Conservation (phyloP, 2,113 vertebrate species). For the Aptenodytes forsteri region DNA sequence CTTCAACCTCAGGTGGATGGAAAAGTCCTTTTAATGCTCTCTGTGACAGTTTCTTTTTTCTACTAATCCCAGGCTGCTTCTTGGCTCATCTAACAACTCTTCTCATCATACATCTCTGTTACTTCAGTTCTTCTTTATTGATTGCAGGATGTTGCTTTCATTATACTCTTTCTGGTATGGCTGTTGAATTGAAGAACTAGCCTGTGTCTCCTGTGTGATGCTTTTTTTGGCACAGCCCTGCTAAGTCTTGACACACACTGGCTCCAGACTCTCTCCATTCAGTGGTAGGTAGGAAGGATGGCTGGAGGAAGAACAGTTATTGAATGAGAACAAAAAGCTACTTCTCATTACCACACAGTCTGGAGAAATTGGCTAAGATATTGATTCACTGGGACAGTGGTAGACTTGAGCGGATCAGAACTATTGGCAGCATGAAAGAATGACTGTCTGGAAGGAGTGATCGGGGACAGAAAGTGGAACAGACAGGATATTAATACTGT, state of each 20-base stretch:
- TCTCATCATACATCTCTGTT: background rate
- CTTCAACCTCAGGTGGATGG: background rate
- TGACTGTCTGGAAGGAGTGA: background rate
- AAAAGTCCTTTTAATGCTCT: background rate
- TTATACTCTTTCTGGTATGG: background rate
- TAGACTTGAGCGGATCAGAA: background rate
- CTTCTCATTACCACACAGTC: background rate
- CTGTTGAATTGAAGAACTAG: background rate
- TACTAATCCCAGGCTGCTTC: background rate
- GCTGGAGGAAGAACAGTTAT: background rate
- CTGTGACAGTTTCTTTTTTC: background rate
- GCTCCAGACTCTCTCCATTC: background rate
- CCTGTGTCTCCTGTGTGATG: accelerated
- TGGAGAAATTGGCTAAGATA: background rate
- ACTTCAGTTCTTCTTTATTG: background rate
- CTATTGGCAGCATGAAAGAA: background rate
- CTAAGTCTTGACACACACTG: background rate
- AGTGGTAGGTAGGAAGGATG: background rate
- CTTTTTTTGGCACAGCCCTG: background rate
- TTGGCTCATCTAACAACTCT: background rate
- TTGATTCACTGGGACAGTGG: background rate
- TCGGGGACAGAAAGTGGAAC: background rate
- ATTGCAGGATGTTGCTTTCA: background rate
- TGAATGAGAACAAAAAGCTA: background rate
- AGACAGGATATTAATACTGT: background rate